Evolutionary conservation across 2,888 invertebrate species (phyloP).

Genomic region (Erpobdella octoculata): DNA sequence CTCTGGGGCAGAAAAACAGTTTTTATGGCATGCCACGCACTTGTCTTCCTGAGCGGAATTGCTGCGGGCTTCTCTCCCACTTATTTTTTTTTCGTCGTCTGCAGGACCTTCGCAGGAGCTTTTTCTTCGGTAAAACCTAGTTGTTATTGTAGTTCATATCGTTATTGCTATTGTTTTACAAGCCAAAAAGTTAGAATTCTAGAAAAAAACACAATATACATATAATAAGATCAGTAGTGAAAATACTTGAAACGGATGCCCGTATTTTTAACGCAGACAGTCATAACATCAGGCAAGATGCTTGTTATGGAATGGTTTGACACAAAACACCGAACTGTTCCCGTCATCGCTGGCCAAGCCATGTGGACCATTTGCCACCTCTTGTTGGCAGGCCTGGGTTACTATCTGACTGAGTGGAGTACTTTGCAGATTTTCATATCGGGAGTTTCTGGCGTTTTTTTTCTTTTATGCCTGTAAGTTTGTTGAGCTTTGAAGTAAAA

Average conservation of each 20-base stretch:
- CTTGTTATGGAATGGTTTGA: neutral
- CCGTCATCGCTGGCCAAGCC: neutral
- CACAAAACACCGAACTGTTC: neutral
- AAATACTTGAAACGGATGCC: neutral
- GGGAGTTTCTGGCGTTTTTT: neutral
- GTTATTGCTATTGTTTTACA: neutral
- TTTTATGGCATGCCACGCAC: conserved; percentile 4
- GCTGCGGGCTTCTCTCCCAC: conserved; percentile 24
- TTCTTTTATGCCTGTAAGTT: neutral
- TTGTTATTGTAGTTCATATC: neutral
- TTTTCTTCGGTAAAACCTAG: neutral
- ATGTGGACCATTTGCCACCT: neutral
- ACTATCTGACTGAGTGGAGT: neutral
- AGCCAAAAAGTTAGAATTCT: neutral
- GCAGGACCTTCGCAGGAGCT: conserved; percentile 25
- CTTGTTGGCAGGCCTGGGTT: neutral
- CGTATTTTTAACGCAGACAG: neutral
- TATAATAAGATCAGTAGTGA: neutral
- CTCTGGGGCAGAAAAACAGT: conserved; percentile 29
- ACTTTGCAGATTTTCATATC: neutral
- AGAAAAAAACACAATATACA: neutral
- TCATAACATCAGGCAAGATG: neutral
- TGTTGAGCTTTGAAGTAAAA: neutral
- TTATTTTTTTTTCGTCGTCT: conserved; percentile 28
- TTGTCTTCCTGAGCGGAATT: conserved; percentile 25